These are phyloP conservation scores for Chaetodon trifasciatus DNA, from an alignment of 2,797 vertebrate species.

Conservation along the genomic window DNA sequence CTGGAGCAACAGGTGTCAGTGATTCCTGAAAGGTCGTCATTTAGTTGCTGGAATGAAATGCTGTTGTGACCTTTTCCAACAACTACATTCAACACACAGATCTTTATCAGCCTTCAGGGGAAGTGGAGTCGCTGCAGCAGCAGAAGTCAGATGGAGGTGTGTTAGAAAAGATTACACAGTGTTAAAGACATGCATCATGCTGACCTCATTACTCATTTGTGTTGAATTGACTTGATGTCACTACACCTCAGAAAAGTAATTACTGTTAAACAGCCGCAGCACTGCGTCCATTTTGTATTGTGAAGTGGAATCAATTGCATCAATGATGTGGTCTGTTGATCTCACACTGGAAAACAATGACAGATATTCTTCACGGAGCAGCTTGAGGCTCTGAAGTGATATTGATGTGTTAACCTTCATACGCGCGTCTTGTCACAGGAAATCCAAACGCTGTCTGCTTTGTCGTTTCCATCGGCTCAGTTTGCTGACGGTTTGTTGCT, in stretches of 20 bases:
- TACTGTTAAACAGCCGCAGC: background rate
- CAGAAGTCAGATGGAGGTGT: background rate
- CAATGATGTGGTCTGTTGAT: background rate
- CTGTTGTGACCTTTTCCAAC: background rate
- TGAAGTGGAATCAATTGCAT: background rate
- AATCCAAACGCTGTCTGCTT: background rate
- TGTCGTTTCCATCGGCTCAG: no score
- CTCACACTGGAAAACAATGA: background rate
- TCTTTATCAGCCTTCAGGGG: background rate
- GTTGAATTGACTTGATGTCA: background rate
- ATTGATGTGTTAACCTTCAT: background rate
- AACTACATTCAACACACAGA: background rate
- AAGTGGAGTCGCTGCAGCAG: background rate
- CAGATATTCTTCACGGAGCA: background rate
- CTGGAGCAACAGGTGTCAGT: background rate
- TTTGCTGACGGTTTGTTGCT: background rate
- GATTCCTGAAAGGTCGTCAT: background rate
- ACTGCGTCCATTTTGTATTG: background rate
- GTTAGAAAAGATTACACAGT: background rate
- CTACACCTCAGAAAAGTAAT: background rate
- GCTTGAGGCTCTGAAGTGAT: background rate
- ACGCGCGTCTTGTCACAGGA: no score
- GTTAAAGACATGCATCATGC: background rate
- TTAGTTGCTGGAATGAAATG: background rate
- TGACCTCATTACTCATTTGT: background rate